Evolutionary conservation across 2,888 invertebrate species (phyloP).

Genomic region (Eupithecia inturbata): DNA sequence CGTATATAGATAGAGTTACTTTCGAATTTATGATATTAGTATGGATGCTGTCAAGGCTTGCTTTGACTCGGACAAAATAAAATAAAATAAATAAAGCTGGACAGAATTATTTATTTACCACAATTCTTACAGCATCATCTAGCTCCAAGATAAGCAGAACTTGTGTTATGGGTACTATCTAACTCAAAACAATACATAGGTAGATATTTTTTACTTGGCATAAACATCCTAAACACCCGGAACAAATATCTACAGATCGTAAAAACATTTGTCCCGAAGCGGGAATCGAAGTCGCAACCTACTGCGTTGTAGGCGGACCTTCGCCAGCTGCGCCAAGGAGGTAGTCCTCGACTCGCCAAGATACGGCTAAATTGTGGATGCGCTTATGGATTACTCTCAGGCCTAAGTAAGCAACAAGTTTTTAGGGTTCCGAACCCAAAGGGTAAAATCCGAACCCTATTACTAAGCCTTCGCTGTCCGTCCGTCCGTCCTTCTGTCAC

Average conservation of each 20-base stretch:
- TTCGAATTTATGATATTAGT: no score
- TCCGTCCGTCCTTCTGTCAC: no score
- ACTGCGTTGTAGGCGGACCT: background rate
- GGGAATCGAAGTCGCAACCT: no score
- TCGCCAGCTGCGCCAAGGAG: background rate
- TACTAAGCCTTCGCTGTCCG: no score
- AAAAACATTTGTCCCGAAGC: no score
- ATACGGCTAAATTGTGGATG: background rate
- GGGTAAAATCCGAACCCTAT: no score
- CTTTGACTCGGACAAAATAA: no score
- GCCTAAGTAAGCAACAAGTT: constrained; percentile 29
- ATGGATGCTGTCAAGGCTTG: no score
- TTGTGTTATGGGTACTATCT: background rate
- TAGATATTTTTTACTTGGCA: background rate
- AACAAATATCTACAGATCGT: background rate
- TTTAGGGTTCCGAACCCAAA: no score
- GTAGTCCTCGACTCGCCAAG: background rate
- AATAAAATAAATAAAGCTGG: background rate
- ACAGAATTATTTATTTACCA: no score
- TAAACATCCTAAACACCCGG: no score
- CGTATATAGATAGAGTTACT: no score
- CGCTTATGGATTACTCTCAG: constrained; percentile 1
- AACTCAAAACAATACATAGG: background rate
- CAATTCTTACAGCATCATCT: background rate
- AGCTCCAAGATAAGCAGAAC: background rate